Evolutionary conservation across 1,140 invertebrate genomes (phyloP).

Genomic region (Mycetomoellerius zeteki): DNA sequence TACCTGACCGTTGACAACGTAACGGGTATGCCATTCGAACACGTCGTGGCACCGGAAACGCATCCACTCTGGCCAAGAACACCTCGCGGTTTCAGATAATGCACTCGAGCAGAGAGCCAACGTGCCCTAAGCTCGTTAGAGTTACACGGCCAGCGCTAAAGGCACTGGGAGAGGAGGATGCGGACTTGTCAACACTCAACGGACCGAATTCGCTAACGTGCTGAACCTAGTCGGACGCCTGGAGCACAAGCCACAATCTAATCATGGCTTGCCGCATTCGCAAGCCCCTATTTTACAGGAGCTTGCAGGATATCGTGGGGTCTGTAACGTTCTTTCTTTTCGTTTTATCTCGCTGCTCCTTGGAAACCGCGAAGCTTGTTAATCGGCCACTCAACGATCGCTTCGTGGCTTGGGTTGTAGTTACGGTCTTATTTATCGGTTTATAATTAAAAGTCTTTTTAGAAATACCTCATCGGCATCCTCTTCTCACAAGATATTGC

Average conservation of each 20-base stretch:
- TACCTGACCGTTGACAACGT: constrained; percentile 39
- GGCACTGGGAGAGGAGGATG: constrained; percentile 78
- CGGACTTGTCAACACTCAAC: constrained; percentile 84
- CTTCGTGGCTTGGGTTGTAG: background rate
- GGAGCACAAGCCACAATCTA: constrained; percentile 83
- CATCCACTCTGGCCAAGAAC: constrained; percentile 71
- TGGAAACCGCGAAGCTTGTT: constrained; percentile 18
- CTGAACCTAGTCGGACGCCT: constrained; percentile 81
- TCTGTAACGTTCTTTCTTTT: constrained; percentile 56
- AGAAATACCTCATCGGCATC: background rate
- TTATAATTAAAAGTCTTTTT: constrained; percentile 12
- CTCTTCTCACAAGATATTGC: background rate
- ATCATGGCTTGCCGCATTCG: constrained; percentile 83
- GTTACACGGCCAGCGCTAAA: constrained; percentile 80
- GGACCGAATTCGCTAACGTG: constrained; percentile 83
- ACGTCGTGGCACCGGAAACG: constrained; percentile 60
- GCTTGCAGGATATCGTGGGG: constrained; percentile 47
- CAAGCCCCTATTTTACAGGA: constrained; percentile 77
- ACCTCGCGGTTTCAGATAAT: constrained; percentile 77
- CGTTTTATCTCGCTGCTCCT: constrained; percentile 54
- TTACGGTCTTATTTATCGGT: background rate
- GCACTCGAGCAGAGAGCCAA: constrained; percentile 72
- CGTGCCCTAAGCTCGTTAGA: constrained; percentile 82
- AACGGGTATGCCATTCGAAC: constrained; percentile 58
- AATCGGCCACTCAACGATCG: constrained; percentile 6